Evolutionary conservation across 2,797 vertebrate species (phyloP).

Genomic region (Silurus lanzhouensis): DNA sequence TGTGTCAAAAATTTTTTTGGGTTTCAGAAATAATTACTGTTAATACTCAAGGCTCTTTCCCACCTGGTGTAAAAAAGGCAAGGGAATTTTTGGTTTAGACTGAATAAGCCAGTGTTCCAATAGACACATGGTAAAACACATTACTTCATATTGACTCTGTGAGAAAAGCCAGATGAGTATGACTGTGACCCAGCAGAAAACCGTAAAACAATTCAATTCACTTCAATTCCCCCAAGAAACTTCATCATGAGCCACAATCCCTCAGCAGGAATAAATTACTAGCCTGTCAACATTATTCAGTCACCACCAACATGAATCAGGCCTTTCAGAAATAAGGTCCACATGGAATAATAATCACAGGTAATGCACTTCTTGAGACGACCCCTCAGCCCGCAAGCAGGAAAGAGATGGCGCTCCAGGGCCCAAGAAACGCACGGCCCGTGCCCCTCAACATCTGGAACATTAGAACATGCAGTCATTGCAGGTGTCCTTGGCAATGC

Average conservation of each 20-base stretch:
- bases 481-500: constrained; percentile 51
- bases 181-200: neutral
- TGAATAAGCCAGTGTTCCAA: neutral
- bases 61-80: constrained; percentile 5
- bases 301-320: constrained; percentile 36
- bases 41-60: constrained; percentile 12
- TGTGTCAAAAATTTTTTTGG: neutral
- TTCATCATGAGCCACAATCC: constrained; percentile 6
- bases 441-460: constrained; percentile 49
- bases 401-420: constrained; percentile 26
- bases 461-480: constrained; percentile 45
- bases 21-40: constrained; percentile 9
- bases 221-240: constrained; percentile 15
- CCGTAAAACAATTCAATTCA: constrained; percentile 25
- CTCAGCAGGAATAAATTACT: constrained; percentile 30
- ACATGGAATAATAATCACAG: constrained; percentile 42
- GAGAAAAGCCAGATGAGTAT: constrained; percentile 14
- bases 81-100: constrained; percentile 1
- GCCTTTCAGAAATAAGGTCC: constrained; percentile 37
- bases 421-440: constrained; percentile 12
- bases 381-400: constrained; percentile 12
- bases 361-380: constrained; percentile 22
- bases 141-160: constrained; percentile 14
- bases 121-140: constrained; percentile 9
- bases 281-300: constrained; percentile 22